Evolutionary conservation across 2,797 vertebrate species (phyloP), one percentile per base, ranked within the genome.

Genomic region (Mormyrus hasselquistii): DNA sequence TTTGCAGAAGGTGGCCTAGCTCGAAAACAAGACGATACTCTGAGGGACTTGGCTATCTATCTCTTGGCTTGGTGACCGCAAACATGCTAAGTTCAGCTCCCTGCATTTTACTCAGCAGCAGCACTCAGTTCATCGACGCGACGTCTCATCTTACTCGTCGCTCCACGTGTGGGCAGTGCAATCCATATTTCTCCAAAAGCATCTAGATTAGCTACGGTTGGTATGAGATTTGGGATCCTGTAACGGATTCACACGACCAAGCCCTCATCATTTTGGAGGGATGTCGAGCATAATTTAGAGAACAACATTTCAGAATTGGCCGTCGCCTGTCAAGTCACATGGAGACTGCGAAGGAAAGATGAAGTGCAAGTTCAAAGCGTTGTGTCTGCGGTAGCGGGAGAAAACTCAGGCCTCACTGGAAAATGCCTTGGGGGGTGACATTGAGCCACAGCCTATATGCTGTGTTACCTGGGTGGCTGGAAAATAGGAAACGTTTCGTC

Each of bases 1-100:
- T 16, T 53, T 16, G 52, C 52, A 53, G 52, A 55, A 55, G 53
- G 53, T 55, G 53, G 1, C 4, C 53, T 19, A 19, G 53, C 53
- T 29, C 25, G 92, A 90, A 92, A 90, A 86, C 92, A 91, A 29
- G 25, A 29, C 25, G 25, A 29, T 29, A 29, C 25, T 29, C 25
- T 29, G 25, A 29, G 25, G 25, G 25, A 29, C 25, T 29, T 29
- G 25, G 25, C 25, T 29, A 29, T 29, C 25, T 29, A 29, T 29
- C 25, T 29, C 25, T 29, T 79, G 73, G 38, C 16, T 2, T 7
- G 4, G 38, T n/a, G 34, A 41, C 2, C 4, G 29, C 16, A 41
- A 38, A 3, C 16, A 29, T 0, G 69, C 34, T 76, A 83, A 4
- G 22, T 50, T n/a, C 44, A 25, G 41, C 22, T 50, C 19, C 8